Conservation (phyloP, 2,888 invertebrate genomes). For the Pandemis corylana region DNA sequence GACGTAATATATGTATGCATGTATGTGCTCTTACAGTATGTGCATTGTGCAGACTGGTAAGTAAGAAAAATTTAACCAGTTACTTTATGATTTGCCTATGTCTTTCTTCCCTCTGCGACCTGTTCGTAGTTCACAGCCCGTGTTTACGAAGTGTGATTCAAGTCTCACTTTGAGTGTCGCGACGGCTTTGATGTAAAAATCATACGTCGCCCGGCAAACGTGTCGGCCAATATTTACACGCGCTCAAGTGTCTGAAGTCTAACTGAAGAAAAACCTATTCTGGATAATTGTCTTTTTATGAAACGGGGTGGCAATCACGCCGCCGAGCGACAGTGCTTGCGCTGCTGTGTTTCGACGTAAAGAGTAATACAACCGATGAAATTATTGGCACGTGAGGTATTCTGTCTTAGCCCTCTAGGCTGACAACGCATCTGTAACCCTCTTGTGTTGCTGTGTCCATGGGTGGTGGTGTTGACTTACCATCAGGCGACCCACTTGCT, state of each 20-base stretch:
- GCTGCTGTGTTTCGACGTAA: too few relatives aligned
- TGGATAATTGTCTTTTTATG: slow-evolving; percentile 4
- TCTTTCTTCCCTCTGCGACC: background rate
- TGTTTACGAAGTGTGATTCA: slow-evolving; percentile 62
- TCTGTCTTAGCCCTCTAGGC: too few relatives aligned
- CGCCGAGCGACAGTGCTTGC: too few relatives aligned
- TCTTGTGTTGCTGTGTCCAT: too few relatives aligned
- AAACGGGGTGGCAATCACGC: background rate
- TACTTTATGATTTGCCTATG: background rate
- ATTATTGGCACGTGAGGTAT: too few relatives aligned
- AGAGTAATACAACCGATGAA: too few relatives aligned
- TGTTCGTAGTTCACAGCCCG: slow-evolving; percentile 19
- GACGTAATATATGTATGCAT: too few relatives aligned
- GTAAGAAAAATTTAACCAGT: background rate
- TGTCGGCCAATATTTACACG: slow-evolving; percentile 75
- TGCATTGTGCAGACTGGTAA: too few relatives aligned
- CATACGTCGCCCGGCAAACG: slow-evolving; percentile 65
- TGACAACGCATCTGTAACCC: too few relatives aligned
- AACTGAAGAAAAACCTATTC: slow-evolving; percentile 40
- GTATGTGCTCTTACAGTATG: too few relatives aligned
- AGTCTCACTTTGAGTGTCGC: slow-evolving; percentile 53
- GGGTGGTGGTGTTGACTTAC: too few relatives aligned
- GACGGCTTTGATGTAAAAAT: slow-evolving; percentile 79
- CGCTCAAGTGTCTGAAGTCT: slow-evolving; percentile 45
- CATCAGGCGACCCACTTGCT: too few relatives aligned